Base-by-base conservation (phyloP, 1,140 invertebrate genomes). In the Drosophila melanica region DNA sequence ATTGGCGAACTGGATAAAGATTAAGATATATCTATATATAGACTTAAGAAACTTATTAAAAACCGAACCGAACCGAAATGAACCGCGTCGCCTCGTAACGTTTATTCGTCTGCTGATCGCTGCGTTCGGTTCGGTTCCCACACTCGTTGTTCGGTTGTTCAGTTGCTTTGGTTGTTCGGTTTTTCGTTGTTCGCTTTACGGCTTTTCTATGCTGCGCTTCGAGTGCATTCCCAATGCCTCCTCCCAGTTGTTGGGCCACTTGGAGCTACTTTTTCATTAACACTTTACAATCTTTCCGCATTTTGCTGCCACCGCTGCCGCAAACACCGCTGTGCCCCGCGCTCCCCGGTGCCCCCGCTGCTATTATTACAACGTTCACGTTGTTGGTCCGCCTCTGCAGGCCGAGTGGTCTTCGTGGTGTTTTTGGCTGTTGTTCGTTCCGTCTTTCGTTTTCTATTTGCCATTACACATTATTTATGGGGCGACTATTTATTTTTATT, bases 241-340 rank as follows among this genome's bases (percentile, higher is more conserved):
- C 33, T 8, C 33, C 33, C 33, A 35, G 33, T 35, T 8, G 7
- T 8, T 10, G 33, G 3, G 33, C 63, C 70, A 57, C 39, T 75
- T 65, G 72, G 51, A 69, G 76, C 84, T 87, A 89, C 82, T 87
- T 87, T 86, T 87, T 87, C 82, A 87, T 87, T 87, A 87, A 87
- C 82, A 87, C 82, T 87, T 87, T 76, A 86, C 82, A 86, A 87
- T 87, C 82, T 86, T 87, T 87, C 79, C 79, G 84, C 84, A 74
- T 87, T 82, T 85, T 85, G 81, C 59, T 76, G 80, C 64, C 55
- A 35, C 59, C 47, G 27, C 62, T 57, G 11, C 58, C 2, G 57
- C 58, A 37, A 45, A 10, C 16, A 47, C 60, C 12, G 27, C 62
- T 57, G 11, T 6, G 30, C 47, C 45, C 30, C 51, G 14, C n/a